phyloP scores from a whole-genome alignment of 2,797 vertebrate species.

The Caiman crocodilus region DNA sequence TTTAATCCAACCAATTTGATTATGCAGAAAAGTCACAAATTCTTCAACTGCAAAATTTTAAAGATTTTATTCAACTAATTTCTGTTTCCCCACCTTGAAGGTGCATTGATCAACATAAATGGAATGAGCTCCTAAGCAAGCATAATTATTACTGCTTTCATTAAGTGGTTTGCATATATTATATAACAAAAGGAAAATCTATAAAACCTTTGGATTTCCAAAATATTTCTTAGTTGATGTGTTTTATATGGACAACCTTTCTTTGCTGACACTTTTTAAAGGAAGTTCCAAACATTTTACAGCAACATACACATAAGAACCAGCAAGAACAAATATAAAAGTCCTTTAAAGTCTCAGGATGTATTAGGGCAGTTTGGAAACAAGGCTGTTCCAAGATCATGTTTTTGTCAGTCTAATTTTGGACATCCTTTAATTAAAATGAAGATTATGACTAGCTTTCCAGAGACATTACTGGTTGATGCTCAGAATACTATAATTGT shows the following conservation, averaged over 20 bases:
- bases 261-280: neutral
- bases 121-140: neutral
- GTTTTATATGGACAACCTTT: neutral
- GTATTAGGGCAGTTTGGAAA: constrained; percentile 17
- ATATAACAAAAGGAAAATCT: neutral
- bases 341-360: neutral
- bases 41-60: neutral
- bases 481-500: constrained; percentile 17
- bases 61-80: neutral
- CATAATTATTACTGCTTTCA: neutral
- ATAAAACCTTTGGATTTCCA: neutral
- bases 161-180: neutral
- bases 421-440: constrained; percentile 49
- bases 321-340: neutral
- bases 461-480: constrained; percentile 33
- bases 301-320: neutral
- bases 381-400: constrained; percentile 28
- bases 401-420: constrained; percentile 50
- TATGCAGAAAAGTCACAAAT: neutral
- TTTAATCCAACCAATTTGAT: neutral
- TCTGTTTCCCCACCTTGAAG: neutral
- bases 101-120: neutral
- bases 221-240: neutral
- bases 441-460: constrained; percentile 49
- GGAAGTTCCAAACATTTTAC: neutral